Evolutionary conservation across 2,797 vertebrate genomes (phyloP), one percentile per base, ranked within the genome.

Genomic region (Gymnothorax reevesii): DNA sequence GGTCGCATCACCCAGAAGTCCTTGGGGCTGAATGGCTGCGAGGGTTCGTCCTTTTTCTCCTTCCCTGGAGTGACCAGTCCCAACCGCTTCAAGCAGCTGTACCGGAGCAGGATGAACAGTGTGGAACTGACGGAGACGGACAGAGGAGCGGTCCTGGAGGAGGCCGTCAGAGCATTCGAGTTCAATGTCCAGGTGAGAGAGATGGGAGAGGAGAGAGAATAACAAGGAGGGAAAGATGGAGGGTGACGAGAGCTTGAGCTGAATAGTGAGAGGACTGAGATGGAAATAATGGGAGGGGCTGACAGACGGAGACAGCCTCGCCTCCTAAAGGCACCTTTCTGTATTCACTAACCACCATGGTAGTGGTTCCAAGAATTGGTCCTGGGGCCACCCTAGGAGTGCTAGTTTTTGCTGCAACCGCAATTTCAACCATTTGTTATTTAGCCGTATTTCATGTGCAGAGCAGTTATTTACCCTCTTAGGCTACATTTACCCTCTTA

Each of bases 31-130:
- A 96, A 97, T 89, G 93, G 94, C 71, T 93, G 94, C 0, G 95
- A 97, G 33, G 98, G 98, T 27, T 88, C 98, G 92, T 94, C 95
- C 0, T 99, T 99, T 93, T 99, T 99, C 91, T 94, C 94, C 25
- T 99, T 99, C 4, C 96, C 97, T 0, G 95, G 94, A 0, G 94
- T 99, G 17, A 95, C 93, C 92, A 99, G 94, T 0, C 96, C 97
- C 57, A 97, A 96, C 91, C 97, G 96, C 88, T 99, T 99, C 94
- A 99, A 99, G 89, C 98, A 99, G 94, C 96, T 99, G 33, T 99
- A 99, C 86, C 97, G 98, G 27, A 95, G 97, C 85, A 94, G 97
- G 33, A 99, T 99, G 98, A 98, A 99, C 90, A 94, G 96, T 4
- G 93, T 99, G 0, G 97, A 97, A 90, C 95, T 97, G 94, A 97